Evolutionary conservation across 2,888 invertebrate species (phyloP).

Genomic region (Pseudococcus longispinus): DNA sequence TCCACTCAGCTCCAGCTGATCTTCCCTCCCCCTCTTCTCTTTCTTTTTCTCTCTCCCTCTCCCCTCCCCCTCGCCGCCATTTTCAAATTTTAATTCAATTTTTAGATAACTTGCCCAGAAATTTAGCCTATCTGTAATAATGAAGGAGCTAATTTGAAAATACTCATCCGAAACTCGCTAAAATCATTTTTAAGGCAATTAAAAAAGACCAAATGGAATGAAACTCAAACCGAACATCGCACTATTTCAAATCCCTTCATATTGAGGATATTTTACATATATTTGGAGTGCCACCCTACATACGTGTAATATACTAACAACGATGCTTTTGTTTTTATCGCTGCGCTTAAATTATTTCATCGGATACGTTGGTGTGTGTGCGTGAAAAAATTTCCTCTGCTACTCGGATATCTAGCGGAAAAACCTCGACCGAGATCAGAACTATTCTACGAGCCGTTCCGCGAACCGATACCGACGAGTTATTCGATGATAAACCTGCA

Average conservation of each 20-base stretch:
- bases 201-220: background rate
- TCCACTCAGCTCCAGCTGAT: too few species aligned
- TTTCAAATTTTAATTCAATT: too few species aligned
- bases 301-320: background rate
- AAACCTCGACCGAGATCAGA: slow-evolving; percentile 38
- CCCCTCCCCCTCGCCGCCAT: too few species aligned
- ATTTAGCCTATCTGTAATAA: too few species aligned
- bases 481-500: slow-evolving; percentile 51
- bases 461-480: slow-evolving; percentile 37
- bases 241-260: background rate
- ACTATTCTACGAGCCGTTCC: slow-evolving; percentile 39
- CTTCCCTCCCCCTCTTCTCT: too few species aligned
- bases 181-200: too few species aligned
- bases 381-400: background rate
- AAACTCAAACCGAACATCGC: background rate
- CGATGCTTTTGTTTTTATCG: slow-evolving; percentile 38
- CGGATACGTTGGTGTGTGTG: background rate
- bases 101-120: too few species aligned
- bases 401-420: background rate
- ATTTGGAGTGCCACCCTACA: background rate
- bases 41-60: too few species aligned
- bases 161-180: too few species aligned
- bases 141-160: too few species aligned
- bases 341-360: slow-evolving; percentile 32
- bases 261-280: background rate